Evolutionary conservation across 2,113 vertebrate genomes (phyloP).

Genomic region (Paradoxurus hermaphroditus): DNA sequence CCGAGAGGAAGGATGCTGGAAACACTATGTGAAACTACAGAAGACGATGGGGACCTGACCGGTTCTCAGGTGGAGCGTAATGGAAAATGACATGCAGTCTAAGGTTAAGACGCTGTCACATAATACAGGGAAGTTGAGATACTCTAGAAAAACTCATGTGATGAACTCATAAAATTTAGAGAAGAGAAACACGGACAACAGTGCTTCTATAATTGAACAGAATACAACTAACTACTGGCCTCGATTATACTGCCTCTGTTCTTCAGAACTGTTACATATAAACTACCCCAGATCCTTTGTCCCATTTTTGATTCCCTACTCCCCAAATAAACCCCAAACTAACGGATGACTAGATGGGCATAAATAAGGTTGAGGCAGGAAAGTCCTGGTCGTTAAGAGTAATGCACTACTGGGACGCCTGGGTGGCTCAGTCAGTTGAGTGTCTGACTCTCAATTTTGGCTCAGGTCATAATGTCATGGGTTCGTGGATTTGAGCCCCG

Average conservation of each 20-base stretch:
- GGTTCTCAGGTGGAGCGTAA: background rate
- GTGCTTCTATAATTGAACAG: background rate
- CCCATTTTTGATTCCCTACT: background rate
- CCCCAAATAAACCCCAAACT: background rate
- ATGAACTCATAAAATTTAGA: conserved; percentile 35
- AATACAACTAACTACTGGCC: background rate
- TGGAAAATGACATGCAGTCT: background rate
- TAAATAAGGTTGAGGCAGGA: background rate
- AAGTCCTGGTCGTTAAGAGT: background rate
- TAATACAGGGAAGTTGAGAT: conserved; percentile 17
- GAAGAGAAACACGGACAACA: background rate
- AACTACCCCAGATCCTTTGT: background rate
- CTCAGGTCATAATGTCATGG: too few relatives aligned
- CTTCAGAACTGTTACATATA: background rate
- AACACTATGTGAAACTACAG: conserved; percentile 16
- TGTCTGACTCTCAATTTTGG: too few relatives aligned
- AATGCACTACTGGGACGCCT: background rate
- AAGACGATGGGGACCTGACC: background rate
- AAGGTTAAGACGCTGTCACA: conserved; percentile 33
- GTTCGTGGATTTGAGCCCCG: too few relatives aligned
- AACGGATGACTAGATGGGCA: background rate
- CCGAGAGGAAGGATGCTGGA: background rate
- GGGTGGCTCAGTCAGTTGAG: too few relatives aligned
- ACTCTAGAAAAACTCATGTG: conserved; percentile 32
- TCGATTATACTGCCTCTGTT: background rate